Evolutionary conservation across 2,113 vertebrate genomes (phyloP), one percentile per base, ranked within the genome.

Genomic region (Atractosteus spatula): DNA sequence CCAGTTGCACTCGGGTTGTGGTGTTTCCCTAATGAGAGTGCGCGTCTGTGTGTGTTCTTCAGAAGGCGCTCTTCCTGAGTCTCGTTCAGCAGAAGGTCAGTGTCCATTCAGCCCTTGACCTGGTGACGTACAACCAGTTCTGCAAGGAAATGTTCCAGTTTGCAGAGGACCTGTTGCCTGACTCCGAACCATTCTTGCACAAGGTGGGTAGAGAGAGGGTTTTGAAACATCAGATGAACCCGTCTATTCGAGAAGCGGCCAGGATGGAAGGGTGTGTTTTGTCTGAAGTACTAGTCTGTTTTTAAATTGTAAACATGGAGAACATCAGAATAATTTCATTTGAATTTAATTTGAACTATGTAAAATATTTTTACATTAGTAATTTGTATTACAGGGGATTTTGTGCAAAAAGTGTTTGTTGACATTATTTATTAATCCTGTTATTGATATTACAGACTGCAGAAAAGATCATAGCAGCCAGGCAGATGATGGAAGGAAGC

Each of bases 141-240:
- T 95, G 92, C 78, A 79, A 89, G 64, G 88, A 86, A 62, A 89
- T 95, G 82, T 79, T 95, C 47, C 74, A 85, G 6, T 94, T 95
- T 71, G 85, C 94, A 11, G 87, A 91, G 77, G 74, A 54, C 45
- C 85, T 95, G 0, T 68, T 91, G 77, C 78, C 86, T 0, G 42
- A 87, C 0, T 76, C 80, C 0, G 87, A 91, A 73, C 95, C 96
- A 0, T 91, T 92, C 76, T 90, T 98, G 66, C 70, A 87, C 44
- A 92, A 80, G 78, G 97, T 98, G 74, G 0, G 82, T 72, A 51
- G 5, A 29, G 29, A 29, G 29, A 29, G 29, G 29, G 29, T 29
- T 29, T 29, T 1, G 29, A 29, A 29, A 29, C 29, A 29, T 29
- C 29, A 29, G 29, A 29, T 29, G 29, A 29, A 29, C 29, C 29